Evolutionary conservation across 2,888 invertebrate genomes (phyloP).

Genomic region (Azorinus chamasolen): DNA sequence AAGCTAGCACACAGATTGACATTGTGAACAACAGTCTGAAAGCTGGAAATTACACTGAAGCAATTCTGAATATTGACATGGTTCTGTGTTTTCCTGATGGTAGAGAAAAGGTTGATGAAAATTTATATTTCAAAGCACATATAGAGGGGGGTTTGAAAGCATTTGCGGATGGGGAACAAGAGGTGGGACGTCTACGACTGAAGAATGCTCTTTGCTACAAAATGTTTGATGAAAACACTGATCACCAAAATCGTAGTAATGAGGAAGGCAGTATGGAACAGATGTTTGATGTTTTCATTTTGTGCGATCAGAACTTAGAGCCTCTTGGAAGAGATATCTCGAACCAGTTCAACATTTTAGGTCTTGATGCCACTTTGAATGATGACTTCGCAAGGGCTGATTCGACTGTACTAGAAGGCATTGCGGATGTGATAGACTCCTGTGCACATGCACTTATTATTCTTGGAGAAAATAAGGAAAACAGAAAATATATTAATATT

Average conservation of each 20-base stretch:
- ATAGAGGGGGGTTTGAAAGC: slow-evolving; percentile 37
- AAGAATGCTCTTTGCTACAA: slow-evolving; percentile 17
- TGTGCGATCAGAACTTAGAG: slow-evolving; percentile 15
- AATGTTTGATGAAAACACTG: neutral
- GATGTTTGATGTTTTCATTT: slow-evolving; percentile 31
- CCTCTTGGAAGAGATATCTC: neutral
- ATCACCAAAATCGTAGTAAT: neutral
- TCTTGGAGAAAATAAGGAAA: neutral
- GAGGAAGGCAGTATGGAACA: neutral
- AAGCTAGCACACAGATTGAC: slow-evolving; percentile 7
- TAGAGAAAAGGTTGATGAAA: slow-evolving; percentile 2
- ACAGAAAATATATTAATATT: neutral
- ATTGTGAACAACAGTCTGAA: slow-evolving; percentile 14
- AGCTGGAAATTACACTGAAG: slow-evolving; percentile 26
- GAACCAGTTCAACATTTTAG: neutral
- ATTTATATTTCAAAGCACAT: slow-evolving; percentile 20
- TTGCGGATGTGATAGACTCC: slow-evolving; percentile 7
- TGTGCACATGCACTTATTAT: slow-evolving; percentile 34
- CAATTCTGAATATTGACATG: slow-evolving; percentile 26
- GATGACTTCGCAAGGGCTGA: slow-evolving; percentile 4
- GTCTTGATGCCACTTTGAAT: slow-evolving; percentile 27
- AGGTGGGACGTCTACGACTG: slow-evolving; percentile 26
- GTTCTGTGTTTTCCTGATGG: slow-evolving; percentile 35
- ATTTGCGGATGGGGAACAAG: slow-evolving; percentile 8
- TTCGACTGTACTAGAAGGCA: slow-evolving; percentile 5